These are phyloP conservation scores for Mantis religiosa DNA, from an alignment of 2,888 invertebrate species.

Conservation along the genomic window DNA sequence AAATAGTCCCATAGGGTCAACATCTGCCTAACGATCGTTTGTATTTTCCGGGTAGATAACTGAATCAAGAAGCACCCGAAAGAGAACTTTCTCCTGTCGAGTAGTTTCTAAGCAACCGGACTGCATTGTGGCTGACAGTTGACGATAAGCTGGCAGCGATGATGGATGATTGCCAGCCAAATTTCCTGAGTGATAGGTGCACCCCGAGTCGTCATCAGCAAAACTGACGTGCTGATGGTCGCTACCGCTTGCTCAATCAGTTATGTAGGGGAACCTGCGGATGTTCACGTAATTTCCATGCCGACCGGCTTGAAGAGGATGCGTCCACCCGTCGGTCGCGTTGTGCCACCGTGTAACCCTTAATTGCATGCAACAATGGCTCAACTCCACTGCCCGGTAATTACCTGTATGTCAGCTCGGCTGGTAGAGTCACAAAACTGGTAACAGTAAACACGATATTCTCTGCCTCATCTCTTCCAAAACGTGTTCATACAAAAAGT, in stretches of 20 bases:
- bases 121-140: not conserved
- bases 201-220: not conserved
- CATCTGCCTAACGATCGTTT: no score
- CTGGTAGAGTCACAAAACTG: no score
- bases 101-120: no score
- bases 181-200: not conserved
- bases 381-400: not conserved
- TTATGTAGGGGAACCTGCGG: constrained; percentile 9
- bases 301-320: not conserved
- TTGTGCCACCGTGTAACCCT: not conserved
- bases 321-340: not conserved
- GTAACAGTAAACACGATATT: no score
- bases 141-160: not conserved
- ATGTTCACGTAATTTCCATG: constrained; percentile 19
- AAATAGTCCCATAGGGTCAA: no score
- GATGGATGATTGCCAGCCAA: not conserved
- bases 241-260: constrained; percentile 4
- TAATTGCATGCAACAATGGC: not conserved
- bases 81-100: no score
- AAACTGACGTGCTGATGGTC: not conserved
- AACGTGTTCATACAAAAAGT: no score
- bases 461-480: no score
- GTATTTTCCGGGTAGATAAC: no score
- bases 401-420: not conserved
- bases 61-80: no score